Evolutionary conservation across 2,797 vertebrate species (phyloP).

Genomic region (Toxotes lorentzi): DNA sequence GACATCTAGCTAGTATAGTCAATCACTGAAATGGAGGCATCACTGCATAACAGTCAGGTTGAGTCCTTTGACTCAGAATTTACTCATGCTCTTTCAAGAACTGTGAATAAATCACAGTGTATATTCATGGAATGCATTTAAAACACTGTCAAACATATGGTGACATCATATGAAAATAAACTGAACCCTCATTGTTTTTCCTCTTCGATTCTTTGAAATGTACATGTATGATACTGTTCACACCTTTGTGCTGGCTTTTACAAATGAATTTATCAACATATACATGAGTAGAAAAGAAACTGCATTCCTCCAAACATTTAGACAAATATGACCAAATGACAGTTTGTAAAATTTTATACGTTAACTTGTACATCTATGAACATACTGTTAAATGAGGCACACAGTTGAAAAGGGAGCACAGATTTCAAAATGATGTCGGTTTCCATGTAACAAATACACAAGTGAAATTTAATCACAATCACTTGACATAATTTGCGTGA

Average conservation of each 20-base stretch:
- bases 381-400: neutral
- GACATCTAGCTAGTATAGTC: neutral
- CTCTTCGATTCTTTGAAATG: constrained; percentile 19
- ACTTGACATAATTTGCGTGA: constrained; percentile 6
- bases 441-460: neutral
- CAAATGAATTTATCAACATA: neutral
- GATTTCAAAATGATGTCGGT: neutral
- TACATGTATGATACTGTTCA: neutral
- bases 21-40: neutral
- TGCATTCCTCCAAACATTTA: neutral
- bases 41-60: constrained; percentile 4
- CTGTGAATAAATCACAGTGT: constrained; percentile 9
- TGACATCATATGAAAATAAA: neutral
- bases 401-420: neutral
- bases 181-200: neutral
- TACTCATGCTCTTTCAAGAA: constrained; percentile 41
- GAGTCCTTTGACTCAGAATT: constrained; percentile 21
- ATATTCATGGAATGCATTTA: constrained; percentile 17
- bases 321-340: neutral
- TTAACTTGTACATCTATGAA: neutral
- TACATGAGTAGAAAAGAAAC: neutral
- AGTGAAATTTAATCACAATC: neutral
- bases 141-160: constrained; percentile 13
- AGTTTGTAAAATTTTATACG: neutral
- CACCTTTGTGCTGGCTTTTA: neutral